phyloP scores from a whole-genome alignment of 1,140 invertebrate genomes.

The Zelostemma sp. region DNA sequence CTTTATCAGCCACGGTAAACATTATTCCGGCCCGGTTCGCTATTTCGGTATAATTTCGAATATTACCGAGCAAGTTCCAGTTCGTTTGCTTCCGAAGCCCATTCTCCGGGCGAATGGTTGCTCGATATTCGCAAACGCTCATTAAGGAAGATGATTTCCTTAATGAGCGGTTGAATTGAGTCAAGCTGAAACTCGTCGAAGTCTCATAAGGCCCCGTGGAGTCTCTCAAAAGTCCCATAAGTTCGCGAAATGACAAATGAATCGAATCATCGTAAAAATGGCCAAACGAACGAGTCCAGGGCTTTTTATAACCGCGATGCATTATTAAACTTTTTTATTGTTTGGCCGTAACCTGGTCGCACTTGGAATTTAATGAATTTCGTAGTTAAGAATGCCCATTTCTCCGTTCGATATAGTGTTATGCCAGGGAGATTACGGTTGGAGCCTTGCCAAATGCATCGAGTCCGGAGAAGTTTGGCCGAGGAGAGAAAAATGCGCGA shows the following conservation, averaged over 20 bases:
- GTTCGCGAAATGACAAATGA: too few relatives aligned
- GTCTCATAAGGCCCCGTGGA: too few relatives aligned
- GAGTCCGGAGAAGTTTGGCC: slow-evolving; percentile 1
- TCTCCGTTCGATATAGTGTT: slow-evolving; percentile 28
- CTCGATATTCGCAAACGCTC: slow-evolving; percentile 48
- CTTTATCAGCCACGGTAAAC: slow-evolving; percentile 28
- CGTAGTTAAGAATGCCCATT: slow-evolving; percentile 25
- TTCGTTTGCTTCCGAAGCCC: slow-evolving; percentile 43
- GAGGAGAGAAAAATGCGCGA: slow-evolving; percentile 28
- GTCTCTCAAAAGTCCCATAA: too few relatives aligned
- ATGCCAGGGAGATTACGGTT: slow-evolving; percentile 35
- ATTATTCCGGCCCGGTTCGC: slow-evolving; percentile 20
- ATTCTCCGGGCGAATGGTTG: slow-evolving; percentile 37
- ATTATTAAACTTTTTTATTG: slow-evolving; percentile 15
- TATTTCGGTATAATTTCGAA: slow-evolving; percentile 26
- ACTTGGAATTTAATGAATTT: slow-evolving; percentile 43
- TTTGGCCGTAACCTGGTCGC: slow-evolving; percentile 16
- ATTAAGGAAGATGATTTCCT: slow-evolving; percentile 39
- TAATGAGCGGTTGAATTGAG: too few relatives aligned
- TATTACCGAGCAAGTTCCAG: slow-evolving; percentile 34
- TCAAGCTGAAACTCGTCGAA: too few relatives aligned
- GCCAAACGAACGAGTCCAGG: too few relatives aligned
- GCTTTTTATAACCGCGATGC: too few relatives aligned
- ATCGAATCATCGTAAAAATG: too few relatives aligned
- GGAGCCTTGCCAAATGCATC: slow-evolving; percentile 34